Percentiles rank a stretch among this genome's conserved stretches.
phyloP scores from a whole-genome alignment of 2,888 invertebrate genomes.

The Melanostoma scalare region DNA sequence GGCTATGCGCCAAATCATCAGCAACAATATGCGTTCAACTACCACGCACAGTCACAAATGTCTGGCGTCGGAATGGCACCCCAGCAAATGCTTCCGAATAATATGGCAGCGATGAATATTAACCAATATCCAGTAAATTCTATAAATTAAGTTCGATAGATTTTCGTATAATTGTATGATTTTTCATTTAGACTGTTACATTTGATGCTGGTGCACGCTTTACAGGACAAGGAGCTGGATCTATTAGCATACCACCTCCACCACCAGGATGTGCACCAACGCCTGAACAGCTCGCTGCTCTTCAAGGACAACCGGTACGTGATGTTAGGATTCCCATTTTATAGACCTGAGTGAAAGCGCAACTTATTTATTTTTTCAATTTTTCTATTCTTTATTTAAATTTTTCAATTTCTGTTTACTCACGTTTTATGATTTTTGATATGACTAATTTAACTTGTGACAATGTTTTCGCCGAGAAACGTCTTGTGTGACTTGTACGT shows the following conservation, averaged over 20 bases:
- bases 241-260: constrained; percentile 80
- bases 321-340: no score
- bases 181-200: constrained; percentile 57
- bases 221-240: constrained; percentile 75
- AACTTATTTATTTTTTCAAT: no score
- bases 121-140: constrained; percentile 26
- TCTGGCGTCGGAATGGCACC: constrained; percentile 30
- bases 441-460: no score
- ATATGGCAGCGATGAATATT: constrained; percentile 44
- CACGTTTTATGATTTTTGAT: no score
- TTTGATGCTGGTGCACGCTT: constrained; percentile 75
- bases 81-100: constrained; percentile 32
- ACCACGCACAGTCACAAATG: constrained; percentile 52
- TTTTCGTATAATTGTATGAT: constrained; percentile 2
- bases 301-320: constrained; percentile 80
- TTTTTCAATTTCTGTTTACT: not conserved
- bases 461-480: no score
- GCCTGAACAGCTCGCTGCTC: constrained; percentile 80
- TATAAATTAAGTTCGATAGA: not conserved
- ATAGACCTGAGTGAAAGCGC: no score
- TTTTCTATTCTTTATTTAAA: no score
- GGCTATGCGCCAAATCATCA: constrained; percentile 45
- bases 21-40: constrained; percentile 34
- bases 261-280: constrained; percentile 81
- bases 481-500: no score